Evolutionary conservation across 2,113 vertebrate genomes (phyloP).

Genomic region (Bujurquina vittata): DNA sequence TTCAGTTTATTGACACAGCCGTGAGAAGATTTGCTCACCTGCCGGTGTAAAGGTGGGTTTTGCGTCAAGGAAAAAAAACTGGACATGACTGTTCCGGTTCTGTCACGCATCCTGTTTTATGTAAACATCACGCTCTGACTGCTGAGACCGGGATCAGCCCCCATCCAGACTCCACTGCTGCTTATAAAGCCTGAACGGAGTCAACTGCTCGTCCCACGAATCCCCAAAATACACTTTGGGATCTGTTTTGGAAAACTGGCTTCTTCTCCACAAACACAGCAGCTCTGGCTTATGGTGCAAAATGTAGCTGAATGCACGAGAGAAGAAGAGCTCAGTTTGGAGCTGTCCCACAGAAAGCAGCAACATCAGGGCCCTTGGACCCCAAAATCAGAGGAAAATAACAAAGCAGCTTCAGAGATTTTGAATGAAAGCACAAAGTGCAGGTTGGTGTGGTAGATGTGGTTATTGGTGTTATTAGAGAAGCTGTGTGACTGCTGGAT

Average conservation of each 20-base stretch:
- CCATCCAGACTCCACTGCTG: neutral
- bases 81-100: neutral
- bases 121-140: neutral
- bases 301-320: fast-evolving
- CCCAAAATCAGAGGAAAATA: neutral
- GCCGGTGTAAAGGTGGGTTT: neutral
- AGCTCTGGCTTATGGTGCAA: neutral
- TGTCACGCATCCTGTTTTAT: neutral
- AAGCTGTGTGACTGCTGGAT: neutral
- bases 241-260: neutral
- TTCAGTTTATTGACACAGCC: neutral
- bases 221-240: neutral
- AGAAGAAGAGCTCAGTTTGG: neutral
- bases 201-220: neutral
- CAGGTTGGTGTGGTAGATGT: neutral
- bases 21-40: neutral
- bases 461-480: neutral
- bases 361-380: neutral
- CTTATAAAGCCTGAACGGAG: neutral
- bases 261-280: neutral
- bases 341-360: too few relatives aligned
- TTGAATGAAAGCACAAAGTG: neutral
- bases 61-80: slow-evolving; percentile 5
- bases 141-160: neutral
- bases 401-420: neutral